Evolutionary conservation across 2,797 vertebrate genomes (phyloP).

Genomic region (Sylvilagus floridanus): DNA sequence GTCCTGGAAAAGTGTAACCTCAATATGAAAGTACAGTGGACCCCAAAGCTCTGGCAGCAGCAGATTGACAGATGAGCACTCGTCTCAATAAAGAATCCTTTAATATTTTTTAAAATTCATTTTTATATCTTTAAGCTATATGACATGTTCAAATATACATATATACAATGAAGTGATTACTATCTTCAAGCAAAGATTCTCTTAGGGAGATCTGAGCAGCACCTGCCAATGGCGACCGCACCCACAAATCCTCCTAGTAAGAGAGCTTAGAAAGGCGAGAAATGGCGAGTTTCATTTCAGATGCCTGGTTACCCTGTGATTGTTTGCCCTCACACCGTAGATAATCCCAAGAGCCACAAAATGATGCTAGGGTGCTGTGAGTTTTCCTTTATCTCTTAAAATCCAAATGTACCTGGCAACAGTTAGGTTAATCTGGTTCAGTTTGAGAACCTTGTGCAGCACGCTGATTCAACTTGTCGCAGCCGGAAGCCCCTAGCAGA

Average conservation of each 20-base stretch:
- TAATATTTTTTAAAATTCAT: background rate
- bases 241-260: background rate
- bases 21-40: background rate
- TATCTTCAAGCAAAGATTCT: background rate
- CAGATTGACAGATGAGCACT: background rate
- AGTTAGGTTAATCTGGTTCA: constrained; percentile 27
- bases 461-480: background rate
- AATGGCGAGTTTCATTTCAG: background rate
- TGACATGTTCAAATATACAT: background rate
- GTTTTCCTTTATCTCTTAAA: constrained; percentile 16
- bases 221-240: background rate
- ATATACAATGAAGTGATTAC: background rate
- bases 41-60: background rate
- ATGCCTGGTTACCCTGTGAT: background rate
- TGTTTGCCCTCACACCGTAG: background rate
- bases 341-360: background rate
- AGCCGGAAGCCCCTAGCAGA: constrained; percentile 54
- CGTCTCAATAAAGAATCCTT: background rate
- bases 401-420: constrained; percentile 44
- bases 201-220: background rate
- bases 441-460: constrained; percentile 2
- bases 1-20: background rate
- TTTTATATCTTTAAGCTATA: background rate
- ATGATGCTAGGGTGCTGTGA: background rate
- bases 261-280: background rate